These are phyloP conservation scores for Oscheius sp. DNA, from an alignment of 1,140 invertebrate species.

Conservation along the genomic window DNA sequence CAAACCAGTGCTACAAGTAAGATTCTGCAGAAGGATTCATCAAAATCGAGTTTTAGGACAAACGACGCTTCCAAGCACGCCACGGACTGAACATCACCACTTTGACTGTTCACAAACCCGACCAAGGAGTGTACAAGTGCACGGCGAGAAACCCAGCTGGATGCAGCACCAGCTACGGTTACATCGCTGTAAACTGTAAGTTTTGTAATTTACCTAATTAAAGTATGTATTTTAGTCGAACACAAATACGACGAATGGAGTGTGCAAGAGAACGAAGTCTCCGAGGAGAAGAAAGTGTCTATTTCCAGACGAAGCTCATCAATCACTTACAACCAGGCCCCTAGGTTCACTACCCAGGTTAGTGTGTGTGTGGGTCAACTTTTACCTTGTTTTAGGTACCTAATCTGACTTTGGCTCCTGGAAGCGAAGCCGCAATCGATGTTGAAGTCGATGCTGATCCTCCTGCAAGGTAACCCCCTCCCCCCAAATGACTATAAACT, in stretches of 20 bases:
- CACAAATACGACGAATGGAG: conserved; percentile 11
- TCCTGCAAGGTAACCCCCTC: too few relatives aligned
- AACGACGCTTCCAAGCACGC: conserved; percentile 42
- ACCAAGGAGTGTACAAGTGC: conserved; percentile 53
- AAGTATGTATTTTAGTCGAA: conserved; percentile 12
- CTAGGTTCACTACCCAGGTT: conserved; percentile 30
- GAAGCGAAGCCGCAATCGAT: conserved; percentile 51
- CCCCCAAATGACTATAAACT: conserved; percentile 24
- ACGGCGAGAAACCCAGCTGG: conserved; percentile 54
- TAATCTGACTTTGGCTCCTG: conserved; percentile 45
- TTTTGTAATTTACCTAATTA: neutral
- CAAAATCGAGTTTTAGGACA: conserved; percentile 27
- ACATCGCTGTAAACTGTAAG: conserved; percentile 52
- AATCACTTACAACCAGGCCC: conserved; percentile 18
- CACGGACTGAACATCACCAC: conserved; percentile 51
- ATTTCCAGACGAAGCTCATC: neutral
- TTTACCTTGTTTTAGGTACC: conserved; percentile 42
- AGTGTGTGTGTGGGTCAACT: neutral
- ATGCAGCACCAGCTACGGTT: conserved; percentile 56
- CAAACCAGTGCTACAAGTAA: conserved; percentile 36
- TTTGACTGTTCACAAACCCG: conserved; percentile 47
- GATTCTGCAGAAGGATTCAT: conserved; percentile 12
- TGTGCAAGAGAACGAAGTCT: conserved; percentile 15
- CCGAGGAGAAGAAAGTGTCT: neutral
- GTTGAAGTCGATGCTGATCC: conserved; percentile 53